phyloP scores from a whole-genome alignment of 2,113 vertebrate genomes.

The Brachypteracias leptosomus region DNA sequence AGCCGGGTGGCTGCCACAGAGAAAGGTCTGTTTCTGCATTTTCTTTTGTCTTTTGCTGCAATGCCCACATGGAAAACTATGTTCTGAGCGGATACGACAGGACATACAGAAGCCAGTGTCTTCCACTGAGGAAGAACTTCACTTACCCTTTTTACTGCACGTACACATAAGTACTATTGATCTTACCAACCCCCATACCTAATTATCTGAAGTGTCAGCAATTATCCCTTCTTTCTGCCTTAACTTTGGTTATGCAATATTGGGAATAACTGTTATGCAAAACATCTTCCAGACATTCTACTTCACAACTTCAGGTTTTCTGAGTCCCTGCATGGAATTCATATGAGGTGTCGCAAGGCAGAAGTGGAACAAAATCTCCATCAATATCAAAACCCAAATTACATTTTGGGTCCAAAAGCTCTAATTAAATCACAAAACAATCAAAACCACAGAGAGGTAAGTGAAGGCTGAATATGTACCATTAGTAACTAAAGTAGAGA shows the following conservation, averaged over 20 bases:
- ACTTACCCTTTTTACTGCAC: background rate
- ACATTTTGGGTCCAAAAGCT: background rate
- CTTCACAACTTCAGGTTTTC: background rate
- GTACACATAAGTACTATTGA: background rate
- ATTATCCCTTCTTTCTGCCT: background rate
- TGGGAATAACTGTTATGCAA: background rate
- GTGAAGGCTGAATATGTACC: background rate
- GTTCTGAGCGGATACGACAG: rapidly evolving
- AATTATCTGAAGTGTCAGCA: background rate
- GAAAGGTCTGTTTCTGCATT: background rate
- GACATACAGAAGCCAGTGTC: background rate
- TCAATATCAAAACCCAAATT: background rate
- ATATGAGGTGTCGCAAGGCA: background rate
- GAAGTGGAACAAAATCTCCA: background rate
- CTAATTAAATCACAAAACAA: background rate
- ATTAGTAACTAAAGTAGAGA: background rate
- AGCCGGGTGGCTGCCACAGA: background rate
- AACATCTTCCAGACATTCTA: background rate
- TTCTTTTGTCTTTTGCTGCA: background rate
- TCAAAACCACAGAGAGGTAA: background rate
- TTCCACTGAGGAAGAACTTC: background rate
- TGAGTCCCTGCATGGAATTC: background rate
- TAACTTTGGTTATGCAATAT: background rate
- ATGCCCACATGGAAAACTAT: background rate
- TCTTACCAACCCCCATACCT: background rate